phyloP scores from a whole-genome alignment of 1,140 invertebrate species.

The Chironomus tepperi region DNA sequence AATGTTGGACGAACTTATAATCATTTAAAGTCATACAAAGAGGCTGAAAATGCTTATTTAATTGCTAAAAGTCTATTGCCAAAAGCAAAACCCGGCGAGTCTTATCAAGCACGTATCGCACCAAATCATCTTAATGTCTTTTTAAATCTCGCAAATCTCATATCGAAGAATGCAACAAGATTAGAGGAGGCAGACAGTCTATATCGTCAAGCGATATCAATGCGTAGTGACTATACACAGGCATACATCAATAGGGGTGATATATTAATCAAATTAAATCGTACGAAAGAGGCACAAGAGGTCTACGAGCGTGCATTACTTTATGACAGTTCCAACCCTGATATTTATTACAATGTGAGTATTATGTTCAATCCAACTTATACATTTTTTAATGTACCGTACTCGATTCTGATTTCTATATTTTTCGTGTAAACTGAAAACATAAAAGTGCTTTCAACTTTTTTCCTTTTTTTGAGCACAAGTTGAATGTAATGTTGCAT shows the following conservation, averaged over 20 bases:
- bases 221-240: constrained; percentile 94
- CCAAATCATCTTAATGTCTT: constrained; percentile 95
- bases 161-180: constrained; percentile 84
- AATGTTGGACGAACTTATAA: constrained; percentile 94
- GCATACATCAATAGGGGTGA: constrained; percentile 96
- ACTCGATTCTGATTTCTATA: too few species aligned
- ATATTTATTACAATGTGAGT: constrained; percentile 94
- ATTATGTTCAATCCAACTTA: background rate
- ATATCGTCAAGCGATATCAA: constrained; percentile 89
- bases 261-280: constrained; percentile 89
- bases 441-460: background rate
- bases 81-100: constrained; percentile 83
- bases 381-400: background rate
- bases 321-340: constrained; percentile 90
- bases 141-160: constrained; percentile 89
- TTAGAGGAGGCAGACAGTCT: constrained; percentile 89
- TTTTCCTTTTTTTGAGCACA: background rate
- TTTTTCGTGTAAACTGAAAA: too few species aligned
- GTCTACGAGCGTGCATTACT: constrained; percentile 88
- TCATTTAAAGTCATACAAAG: constrained; percentile 80
- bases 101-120: constrained; percentile 89
- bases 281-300: constrained; percentile 88
- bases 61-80: constrained; percentile 83
- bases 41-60: constrained; percentile 86
- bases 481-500: too few species aligned